Conservation (phyloP, 2,797 vertebrate genomes). For the Hylomyscus alleni region DNA sequence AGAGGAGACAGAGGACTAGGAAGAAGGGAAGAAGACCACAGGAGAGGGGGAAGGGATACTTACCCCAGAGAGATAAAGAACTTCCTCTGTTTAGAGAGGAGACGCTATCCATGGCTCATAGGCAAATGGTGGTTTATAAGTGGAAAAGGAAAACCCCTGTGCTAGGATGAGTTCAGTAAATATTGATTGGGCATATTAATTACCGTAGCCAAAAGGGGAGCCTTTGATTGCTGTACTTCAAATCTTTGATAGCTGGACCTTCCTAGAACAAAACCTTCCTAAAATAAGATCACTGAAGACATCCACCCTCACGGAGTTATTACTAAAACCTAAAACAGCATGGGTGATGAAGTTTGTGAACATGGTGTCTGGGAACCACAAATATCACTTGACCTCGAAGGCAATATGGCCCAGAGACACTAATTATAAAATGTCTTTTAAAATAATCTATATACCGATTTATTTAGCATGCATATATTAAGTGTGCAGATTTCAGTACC, state of each 20-base stretch:
- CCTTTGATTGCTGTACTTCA: background rate
- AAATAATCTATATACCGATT: background rate
- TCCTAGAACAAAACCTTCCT: background rate
- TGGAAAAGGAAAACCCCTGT: background rate
- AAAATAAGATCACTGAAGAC: background rate
- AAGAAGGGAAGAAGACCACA: background rate
- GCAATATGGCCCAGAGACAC: background rate
- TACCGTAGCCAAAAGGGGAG: background rate
- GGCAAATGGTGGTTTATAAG: background rate
- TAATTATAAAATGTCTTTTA: background rate
- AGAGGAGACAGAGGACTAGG: background rate
- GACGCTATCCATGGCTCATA: background rate
- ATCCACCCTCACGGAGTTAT: background rate
- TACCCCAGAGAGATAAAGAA: background rate
- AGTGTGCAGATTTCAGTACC: background rate
- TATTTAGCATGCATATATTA: background rate
- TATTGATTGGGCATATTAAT: background rate
- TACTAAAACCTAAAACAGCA: background rate
- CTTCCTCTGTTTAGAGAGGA: background rate
- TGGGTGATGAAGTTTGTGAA: background rate
- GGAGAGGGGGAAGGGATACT: background rate
- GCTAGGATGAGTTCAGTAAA: background rate
- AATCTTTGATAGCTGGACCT: background rate
- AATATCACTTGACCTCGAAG: background rate
- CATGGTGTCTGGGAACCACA: background rate